These are phyloP conservation scores for Pachymerium ferrugineum DNA, from an alignment of 2,888 invertebrate species.

Conservation along the genomic window DNA sequence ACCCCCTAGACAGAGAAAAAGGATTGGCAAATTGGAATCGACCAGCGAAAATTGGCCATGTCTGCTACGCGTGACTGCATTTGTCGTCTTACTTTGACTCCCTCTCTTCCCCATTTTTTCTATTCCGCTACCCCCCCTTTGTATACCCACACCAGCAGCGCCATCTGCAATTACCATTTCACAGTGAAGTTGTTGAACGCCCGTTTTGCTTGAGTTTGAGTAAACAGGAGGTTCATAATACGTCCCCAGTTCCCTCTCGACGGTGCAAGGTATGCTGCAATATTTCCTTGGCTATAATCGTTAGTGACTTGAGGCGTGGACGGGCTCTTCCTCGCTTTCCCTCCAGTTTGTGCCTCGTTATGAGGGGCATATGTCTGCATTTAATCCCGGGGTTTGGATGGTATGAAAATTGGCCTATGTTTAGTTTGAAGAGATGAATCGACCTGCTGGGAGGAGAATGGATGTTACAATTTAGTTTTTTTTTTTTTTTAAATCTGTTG, in stretches of 20 bases:
- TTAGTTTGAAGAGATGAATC: no score
- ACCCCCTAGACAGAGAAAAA: not conserved
- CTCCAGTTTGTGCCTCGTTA: not conserved
- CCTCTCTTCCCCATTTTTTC: not conserved
- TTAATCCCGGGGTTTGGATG: not conserved
- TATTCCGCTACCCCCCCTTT: not conserved
- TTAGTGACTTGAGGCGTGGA: constrained; percentile 2
- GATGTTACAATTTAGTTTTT: no score
- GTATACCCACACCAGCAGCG: no score
- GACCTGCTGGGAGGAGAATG: no score
- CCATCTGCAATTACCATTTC: no score
- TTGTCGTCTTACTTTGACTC: not conserved
- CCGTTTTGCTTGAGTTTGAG: not conserved
- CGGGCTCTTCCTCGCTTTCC: not conserved
- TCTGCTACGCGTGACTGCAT: not conserved
- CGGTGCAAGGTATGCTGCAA: not conserved
- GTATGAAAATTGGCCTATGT: not conserved
- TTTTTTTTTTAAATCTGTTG: no score
- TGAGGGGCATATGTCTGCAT: not conserved
- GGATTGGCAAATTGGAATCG: not conserved
- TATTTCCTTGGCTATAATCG: not conserved
- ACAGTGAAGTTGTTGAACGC: not conserved
- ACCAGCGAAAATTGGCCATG: not conserved
- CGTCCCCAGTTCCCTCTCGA: not conserved
- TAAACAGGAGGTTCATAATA: not conserved